Percentiles rank a stretch among this genome's conserved stretches.
phyloP scores from a whole-genome alignment of 1,140 invertebrate genomes.

The Berghia stephanieae region DNA sequence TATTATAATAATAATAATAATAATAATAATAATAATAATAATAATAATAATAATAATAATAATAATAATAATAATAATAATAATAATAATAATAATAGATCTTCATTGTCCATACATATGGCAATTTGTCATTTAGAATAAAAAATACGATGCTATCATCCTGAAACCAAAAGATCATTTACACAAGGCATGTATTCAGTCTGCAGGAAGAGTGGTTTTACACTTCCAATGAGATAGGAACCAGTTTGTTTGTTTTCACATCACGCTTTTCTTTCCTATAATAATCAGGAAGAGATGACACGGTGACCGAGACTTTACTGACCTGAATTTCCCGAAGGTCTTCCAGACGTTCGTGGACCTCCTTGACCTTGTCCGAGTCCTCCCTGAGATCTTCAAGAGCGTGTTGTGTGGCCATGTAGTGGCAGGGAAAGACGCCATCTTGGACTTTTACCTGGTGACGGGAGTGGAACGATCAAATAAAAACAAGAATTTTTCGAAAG shows the following conservation, averaged over 20 bases:
- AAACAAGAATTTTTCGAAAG: not conserved
- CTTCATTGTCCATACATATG: no score
- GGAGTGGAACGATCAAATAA: not conserved
- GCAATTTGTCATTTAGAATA: no score
- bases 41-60: no score
- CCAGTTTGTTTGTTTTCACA: no score
- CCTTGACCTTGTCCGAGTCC: slow-evolving; percentile 38
- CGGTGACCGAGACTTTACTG: slow-evolving; percentile 8
- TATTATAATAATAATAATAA: no score
- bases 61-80: no score
- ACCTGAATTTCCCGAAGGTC: slow-evolving; percentile 51
- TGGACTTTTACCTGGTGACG: slow-evolving; percentile 44
- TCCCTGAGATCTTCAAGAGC: slow-evolving; percentile 46
- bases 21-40: no score
- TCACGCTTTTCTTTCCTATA: no score
- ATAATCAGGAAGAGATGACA: not conserved
- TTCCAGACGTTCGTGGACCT: slow-evolving; percentile 47
- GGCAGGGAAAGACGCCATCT: slow-evolving; percentile 44
- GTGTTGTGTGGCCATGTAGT: slow-evolving; percentile 54
- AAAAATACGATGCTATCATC: not conserved
- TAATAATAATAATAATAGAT: no score
- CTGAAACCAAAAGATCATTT: not conserved
- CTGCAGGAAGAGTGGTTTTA: not conserved
- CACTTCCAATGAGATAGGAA: not conserved
- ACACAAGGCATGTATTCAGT: not conserved